A percentile compares a stretch with the other conserved stretches of the same genome.
Evolutionary conservation across 2,888 invertebrate genomes (phyloP).

Genomic region (Pseudococcus longispinus): DNA sequence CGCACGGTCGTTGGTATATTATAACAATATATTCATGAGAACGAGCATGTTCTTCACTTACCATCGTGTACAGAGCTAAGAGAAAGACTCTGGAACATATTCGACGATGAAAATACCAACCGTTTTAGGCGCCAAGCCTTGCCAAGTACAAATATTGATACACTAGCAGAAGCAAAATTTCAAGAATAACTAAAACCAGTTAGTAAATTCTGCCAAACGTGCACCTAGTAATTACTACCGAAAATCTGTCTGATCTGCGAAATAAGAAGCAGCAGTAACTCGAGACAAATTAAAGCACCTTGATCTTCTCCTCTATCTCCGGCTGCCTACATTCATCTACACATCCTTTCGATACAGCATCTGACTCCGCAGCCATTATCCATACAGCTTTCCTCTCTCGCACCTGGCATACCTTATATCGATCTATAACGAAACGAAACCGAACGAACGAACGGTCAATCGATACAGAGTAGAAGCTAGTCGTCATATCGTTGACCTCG

Average conservation of each 20-base stretch:
- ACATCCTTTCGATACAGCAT: neutral
- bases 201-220: neutral
- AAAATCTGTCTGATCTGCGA: neutral
- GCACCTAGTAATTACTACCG: constrained; percentile 25
- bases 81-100: neutral
- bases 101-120: neutral
- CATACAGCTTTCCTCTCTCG: neutral
- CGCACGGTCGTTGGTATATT: neutral
- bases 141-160: neutral
- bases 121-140: constrained; percentile 16
- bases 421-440: neutral
- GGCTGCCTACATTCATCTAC: neutral
- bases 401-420: neutral
- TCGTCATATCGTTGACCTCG: constrained; percentile 52
- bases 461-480: neutral
- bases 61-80: neutral
- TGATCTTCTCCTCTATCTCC: neutral
- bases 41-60: neutral
- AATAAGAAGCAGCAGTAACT: neutral
- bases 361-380: neutral
- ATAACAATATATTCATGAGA: constrained; percentile 18
- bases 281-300: neutral
- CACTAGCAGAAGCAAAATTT: neutral
- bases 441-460: neutral
- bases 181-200: neutral